These are phyloP conservation scores for Ostrea edulis DNA, from an alignment of 1,140 invertebrate genomes.

Conservation along the genomic window DNA sequence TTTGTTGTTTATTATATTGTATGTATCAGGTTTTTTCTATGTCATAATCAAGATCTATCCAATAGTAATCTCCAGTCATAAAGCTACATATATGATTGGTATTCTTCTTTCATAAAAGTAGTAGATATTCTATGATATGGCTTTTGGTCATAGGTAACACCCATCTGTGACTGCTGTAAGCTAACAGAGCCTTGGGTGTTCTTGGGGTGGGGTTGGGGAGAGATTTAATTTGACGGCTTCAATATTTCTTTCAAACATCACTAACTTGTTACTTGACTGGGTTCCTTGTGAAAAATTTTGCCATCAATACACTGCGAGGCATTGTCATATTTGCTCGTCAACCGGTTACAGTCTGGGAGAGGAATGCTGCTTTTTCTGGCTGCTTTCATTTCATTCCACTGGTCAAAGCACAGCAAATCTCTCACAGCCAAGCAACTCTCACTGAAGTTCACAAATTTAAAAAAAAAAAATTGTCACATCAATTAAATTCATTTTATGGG, in stretches of 20 bases:
- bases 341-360: conserved; percentile 89
- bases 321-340: conserved; percentile 82
- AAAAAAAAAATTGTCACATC: not conserved
- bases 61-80: no score
- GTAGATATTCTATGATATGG: not conserved
- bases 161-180: not conserved
- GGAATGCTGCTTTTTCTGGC: conserved; percentile 90
- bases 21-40: no score
- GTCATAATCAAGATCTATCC: no score
- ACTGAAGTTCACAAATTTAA: conserved; percentile 85
- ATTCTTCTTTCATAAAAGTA: no score
- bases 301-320: conserved; percentile 57
- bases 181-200: no score
- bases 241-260: no score
- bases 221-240: no score
- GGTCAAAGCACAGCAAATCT: conserved; percentile 93
- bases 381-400: conserved; percentile 94
- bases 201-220: no score
- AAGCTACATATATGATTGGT: no score
- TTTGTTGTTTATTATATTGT: no score
- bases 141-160: not conserved
- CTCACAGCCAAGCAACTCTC: conserved; percentile 95
- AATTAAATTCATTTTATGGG: not conserved
- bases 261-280: conserved; percentile 64
- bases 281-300: conserved; percentile 60